Percentiles rank a stretch among this genome's conserved stretches.
These are phyloP conservation scores for Agrotis exclamationis DNA, from an alignment of 2,888 invertebrate species.

Conservation along the genomic window DNA sequence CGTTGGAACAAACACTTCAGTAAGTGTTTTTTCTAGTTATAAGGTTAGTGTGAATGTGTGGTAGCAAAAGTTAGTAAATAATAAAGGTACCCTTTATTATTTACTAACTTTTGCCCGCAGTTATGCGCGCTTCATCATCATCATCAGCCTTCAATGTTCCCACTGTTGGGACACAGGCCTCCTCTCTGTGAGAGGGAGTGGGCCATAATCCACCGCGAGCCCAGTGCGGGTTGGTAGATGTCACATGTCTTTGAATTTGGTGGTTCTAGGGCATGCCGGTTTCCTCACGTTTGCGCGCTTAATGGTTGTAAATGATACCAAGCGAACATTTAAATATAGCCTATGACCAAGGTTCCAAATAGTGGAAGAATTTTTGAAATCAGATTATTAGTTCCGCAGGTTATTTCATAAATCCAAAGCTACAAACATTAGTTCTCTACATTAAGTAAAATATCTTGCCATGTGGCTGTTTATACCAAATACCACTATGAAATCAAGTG, in stretches of 20 bases:
- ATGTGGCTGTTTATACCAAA: neutral
- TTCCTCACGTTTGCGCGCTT: too few species aligned
- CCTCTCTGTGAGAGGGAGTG: too few species aligned
- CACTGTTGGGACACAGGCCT: too few species aligned
- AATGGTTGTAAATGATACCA: neutral
- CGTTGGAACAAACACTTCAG: conserved; percentile 22
- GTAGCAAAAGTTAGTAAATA: neutral
- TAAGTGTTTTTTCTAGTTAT: conserved; percentile 17
- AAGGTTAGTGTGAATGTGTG: neutral
- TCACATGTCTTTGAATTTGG: too few species aligned
- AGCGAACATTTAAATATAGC: neutral
- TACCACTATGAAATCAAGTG: neutral
- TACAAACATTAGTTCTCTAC: too few species aligned
- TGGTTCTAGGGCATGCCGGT: too few species aligned
- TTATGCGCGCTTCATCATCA: neutral
- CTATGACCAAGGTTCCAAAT: neutral
- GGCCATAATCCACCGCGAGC: too few species aligned
- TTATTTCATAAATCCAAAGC: too few species aligned
- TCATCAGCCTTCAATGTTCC: too few species aligned
- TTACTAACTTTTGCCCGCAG: neutral
- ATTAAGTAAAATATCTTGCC: too few species aligned
- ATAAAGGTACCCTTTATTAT: too few species aligned
- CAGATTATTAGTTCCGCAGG: neutral
- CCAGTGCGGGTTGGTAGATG: too few species aligned
- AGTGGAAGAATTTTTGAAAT: neutral